phyloP scores from a whole-genome alignment of 2,888 invertebrate genomes.

The Limnephilus lunatus region DNA sequence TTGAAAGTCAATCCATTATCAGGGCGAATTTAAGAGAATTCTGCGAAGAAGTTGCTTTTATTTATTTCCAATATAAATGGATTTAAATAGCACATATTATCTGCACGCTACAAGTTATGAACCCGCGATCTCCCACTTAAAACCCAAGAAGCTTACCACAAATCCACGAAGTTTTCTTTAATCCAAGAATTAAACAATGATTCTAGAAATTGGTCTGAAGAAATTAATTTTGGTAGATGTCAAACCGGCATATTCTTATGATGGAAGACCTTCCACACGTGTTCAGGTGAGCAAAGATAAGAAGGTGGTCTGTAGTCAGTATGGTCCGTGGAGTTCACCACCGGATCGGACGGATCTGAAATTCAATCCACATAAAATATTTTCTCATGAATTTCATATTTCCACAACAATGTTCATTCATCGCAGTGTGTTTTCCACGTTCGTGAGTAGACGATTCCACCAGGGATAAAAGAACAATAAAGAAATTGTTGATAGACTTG shows the following conservation, averaged over 20 bases:
- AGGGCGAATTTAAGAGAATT: no score
- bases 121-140: not conserved
- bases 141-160: not conserved
- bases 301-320: not conserved
- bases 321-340: not conserved
- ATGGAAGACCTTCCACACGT: not conserved
- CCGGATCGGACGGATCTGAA: not conserved
- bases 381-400: conserved; percentile 40
- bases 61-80: no score
- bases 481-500: not conserved
- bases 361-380: conserved; percentile 9
- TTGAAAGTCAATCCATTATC: no score
- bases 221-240: not conserved
- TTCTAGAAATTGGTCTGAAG: not conserved
- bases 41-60: no score
- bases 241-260: not conserved
- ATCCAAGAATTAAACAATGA: not conserved
- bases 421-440: not conserved
- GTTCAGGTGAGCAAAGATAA: not conserved
- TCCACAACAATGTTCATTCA: conserved; percentile 12
- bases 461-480: not conserved
- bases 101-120: not conserved
- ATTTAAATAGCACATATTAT: no score
- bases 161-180: not conserved
- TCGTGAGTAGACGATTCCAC: not conserved